Base-by-base conservation (phyloP, 1,140 invertebrate genomes). In the Drosophila melanogaster region DNA sequence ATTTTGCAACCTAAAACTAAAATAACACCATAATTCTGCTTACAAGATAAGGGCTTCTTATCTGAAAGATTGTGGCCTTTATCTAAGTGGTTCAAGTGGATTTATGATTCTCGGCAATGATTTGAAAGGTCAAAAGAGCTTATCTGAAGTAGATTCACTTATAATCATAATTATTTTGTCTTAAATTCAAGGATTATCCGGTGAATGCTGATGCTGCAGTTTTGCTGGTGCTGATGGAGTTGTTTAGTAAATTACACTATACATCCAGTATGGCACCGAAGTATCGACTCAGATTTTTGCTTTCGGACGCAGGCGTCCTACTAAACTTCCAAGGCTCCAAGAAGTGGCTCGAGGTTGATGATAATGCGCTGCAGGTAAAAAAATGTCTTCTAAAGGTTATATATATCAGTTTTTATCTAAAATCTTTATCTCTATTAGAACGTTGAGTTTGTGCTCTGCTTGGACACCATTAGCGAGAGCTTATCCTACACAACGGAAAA, bases 291-390 rank as follows among this genome's bases (percentile, higher is more conserved):
- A 92, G 99, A 11, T 99, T 99, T 92, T 93, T 99, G 30, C 92
- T 99, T 19, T 96, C 98, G 49, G 98, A 98, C 40, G 97, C 95
- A 65, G 98, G 98, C 14, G 98, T 99, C 93, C 87, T 94, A 0
- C 95, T 98, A 17, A 99, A 99, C 93, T 99, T 98, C 90, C 96
- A 98, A 90, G 97, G 98, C 22, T 96, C 97, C 40, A 98, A 99
- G 93, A 98, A 98, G 86, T 99, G 98, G 97, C 94, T 99, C 10
- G 81, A 85, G 59, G 49, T 66, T 30, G 98, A 99, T 92, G 92
- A 92, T 19, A 92, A 91, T 77, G 91, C 96, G 40, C 93, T 95
- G 76, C 96, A 96, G 94, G 97, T 97, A 15, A 15, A 15, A 15
- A 7, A 17, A 15, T 17, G 17, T 1, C 40, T 41, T 3, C 93